Conservation (phyloP, 2,888 invertebrate species). For the Anaspis maculata region DNA sequence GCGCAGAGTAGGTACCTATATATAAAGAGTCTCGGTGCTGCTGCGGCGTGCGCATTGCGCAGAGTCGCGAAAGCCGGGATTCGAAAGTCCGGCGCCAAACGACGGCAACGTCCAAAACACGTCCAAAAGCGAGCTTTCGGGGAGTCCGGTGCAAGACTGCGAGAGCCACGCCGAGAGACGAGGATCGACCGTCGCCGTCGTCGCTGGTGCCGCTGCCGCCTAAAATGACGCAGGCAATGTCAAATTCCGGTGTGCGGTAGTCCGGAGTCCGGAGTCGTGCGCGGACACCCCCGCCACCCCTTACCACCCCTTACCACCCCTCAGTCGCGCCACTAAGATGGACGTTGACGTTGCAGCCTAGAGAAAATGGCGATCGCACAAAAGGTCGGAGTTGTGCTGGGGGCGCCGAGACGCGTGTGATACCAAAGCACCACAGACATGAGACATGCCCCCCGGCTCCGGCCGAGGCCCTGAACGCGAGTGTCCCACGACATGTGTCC, state of each 20-base stretch:
- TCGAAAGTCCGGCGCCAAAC: too few relatives aligned
- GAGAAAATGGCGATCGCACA: constrained; percentile 34
- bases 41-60: too few relatives aligned
- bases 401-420: constrained; percentile 25
- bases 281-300: constrained; percentile 20
- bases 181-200: constrained; percentile 32
- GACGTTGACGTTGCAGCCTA: constrained; percentile 31
- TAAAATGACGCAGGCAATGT: neutral
- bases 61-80: too few relatives aligned
- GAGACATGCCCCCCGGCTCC: constrained; percentile 17
- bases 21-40: too few relatives aligned
- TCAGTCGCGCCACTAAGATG: constrained; percentile 27
- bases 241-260: constrained; percentile 10
- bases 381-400: constrained; percentile 29
- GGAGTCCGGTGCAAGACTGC: neutral
- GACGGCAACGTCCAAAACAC: constrained; percentile 40
- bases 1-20: too few relatives aligned
- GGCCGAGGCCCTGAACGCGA: constrained; percentile 17
- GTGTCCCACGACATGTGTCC: constrained; percentile 31
- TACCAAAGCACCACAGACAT: constrained; percentile 9
- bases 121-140: constrained; percentile 38
- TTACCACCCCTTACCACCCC: too few relatives aligned
- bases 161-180: constrained; percentile 6
- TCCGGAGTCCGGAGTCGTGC: constrained; percentile 6
- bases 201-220: neutral